Percentiles rank a stretch among this genome's conserved stretches.
Conservation (phyloP, 2,113 vertebrate genomes). For the Platichthys stellatus region DNA sequence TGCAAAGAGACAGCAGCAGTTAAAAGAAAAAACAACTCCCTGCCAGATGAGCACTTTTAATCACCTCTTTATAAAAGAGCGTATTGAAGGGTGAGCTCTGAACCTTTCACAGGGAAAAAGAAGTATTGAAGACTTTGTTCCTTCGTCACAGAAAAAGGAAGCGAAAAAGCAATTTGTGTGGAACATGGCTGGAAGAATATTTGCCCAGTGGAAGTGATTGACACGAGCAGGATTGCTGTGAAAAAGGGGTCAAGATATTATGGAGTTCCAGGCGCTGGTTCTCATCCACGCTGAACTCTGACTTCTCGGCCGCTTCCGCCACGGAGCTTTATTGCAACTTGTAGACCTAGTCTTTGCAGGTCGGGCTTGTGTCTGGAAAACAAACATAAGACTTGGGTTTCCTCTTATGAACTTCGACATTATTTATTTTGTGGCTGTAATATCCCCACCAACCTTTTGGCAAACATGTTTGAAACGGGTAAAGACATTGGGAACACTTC, state of each 20-base stretch:
- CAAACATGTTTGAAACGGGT: not conserved
- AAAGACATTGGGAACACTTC: not conserved
- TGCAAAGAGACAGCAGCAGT: no score
- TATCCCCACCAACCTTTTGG: not conserved
- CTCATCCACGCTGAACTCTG: constrained; percentile 54
- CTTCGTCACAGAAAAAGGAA: constrained; percentile 8
- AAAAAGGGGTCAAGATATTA: constrained; percentile 59
- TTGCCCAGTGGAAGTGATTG: constrained; percentile 57
- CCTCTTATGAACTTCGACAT: not conserved
- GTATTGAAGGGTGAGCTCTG: not conserved
- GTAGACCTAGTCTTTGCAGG: constrained; percentile 19
- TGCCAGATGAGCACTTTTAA: constrained; percentile 42
- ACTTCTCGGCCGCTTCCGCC: constrained; percentile 23
- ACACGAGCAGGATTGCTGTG: constrained; percentile 55
- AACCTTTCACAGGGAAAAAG: not conserved
- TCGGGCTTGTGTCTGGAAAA: constrained; percentile 18
- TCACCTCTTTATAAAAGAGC: constrained; percentile 27
- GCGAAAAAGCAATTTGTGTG: constrained; percentile 50
- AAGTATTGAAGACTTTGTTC: not conserved
- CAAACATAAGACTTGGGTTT: not conserved
- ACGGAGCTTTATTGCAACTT: constrained; percentile 32
- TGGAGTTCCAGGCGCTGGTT: constrained; percentile 37
- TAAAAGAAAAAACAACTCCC: not conserved
- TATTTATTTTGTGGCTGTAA: not conserved
- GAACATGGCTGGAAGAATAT: constrained; percentile 41